phyloP scores from a whole-genome alignment of 2,888 invertebrate species.

The Acheta domesticus region DNA sequence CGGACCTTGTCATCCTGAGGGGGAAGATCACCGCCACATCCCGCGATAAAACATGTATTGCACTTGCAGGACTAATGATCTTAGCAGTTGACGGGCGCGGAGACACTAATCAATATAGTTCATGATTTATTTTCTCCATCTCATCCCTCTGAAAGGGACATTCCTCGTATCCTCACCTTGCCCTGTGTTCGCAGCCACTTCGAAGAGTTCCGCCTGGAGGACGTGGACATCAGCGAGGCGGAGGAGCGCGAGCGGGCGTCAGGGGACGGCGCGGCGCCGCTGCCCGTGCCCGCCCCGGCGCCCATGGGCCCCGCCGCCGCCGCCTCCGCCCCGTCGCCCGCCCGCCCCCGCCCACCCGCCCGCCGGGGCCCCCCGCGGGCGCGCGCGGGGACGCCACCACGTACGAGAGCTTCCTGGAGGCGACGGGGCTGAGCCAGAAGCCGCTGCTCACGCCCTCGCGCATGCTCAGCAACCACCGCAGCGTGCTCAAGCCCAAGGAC shows the following conservation, averaged over 20 bases:
- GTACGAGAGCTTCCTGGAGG: constrained; percentile 74
- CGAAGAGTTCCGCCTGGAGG: constrained; percentile 75
- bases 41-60: too few relatives aligned
- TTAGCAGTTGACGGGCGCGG: too few relatives aligned
- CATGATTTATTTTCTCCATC: too few relatives aligned
- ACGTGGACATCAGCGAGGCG: constrained; percentile 56
- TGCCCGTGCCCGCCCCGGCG: constrained; percentile 39
- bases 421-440: constrained; percentile 75
- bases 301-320: neutral
- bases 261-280: constrained; percentile 40
- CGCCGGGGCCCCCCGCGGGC: neutral
- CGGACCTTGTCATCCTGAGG: too few relatives aligned
- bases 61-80: too few relatives aligned
- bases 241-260: constrained; percentile 41
- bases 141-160: too few relatives aligned
- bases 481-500: constrained; percentile 72
- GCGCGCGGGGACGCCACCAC: constrained; percentile 39
- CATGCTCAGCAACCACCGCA: constrained; percentile 70
- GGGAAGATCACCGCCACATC: too few relatives aligned
- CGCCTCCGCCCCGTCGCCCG: constrained; percentile 38
- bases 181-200: constrained; percentile 60
- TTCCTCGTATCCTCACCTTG: too few relatives aligned
- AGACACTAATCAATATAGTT: too few relatives aligned
- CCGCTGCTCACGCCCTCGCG: constrained; percentile 67
- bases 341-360: neutral